phyloP scores from a whole-genome alignment of 2,888 invertebrate genomes.

The Melangyna quadrimaculata region DNA sequence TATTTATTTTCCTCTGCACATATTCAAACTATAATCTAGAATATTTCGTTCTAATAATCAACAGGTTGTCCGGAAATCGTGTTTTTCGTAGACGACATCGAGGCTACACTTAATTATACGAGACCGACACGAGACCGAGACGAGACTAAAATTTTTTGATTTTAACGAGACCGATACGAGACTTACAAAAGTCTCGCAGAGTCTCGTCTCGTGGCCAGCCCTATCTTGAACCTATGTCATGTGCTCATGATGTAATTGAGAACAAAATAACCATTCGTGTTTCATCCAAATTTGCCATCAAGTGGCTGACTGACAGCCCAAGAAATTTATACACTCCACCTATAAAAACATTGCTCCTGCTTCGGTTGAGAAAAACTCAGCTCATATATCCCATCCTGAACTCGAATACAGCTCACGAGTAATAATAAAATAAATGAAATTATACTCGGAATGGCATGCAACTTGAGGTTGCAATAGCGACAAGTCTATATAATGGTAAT shows the following conservation, averaged over 20 bases:
- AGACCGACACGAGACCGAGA: too few species aligned
- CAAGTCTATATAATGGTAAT: background rate
- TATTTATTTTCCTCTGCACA: too few species aligned
- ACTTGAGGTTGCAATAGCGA: constrained; percentile 12
- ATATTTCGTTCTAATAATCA: too few species aligned
- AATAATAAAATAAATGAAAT: constrained; percentile 55
- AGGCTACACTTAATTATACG: too few species aligned
- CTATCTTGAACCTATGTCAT: background rate
- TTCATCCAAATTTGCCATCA: constrained; percentile 56
- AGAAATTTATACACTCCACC: background rate
- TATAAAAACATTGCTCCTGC: background rate
- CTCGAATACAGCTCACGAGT: background rate
- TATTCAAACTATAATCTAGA: too few species aligned
- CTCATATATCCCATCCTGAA: background rate
- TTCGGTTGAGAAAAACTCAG: background rate
- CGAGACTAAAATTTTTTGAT: too few species aligned
- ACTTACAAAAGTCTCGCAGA: too few species aligned
- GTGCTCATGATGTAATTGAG: constrained; percentile 26
- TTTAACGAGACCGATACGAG: too few species aligned
- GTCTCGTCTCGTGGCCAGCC: too few species aligned
- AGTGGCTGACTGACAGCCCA: constrained; percentile 65
- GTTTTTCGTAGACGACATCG: too few species aligned
- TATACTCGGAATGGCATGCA: constrained; percentile 45
- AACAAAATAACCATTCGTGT: constrained; percentile 60
- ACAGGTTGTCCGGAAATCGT: too few species aligned